Base-by-base conservation (phyloP, 1,140 invertebrate species). In the Musca domestica region DNA sequence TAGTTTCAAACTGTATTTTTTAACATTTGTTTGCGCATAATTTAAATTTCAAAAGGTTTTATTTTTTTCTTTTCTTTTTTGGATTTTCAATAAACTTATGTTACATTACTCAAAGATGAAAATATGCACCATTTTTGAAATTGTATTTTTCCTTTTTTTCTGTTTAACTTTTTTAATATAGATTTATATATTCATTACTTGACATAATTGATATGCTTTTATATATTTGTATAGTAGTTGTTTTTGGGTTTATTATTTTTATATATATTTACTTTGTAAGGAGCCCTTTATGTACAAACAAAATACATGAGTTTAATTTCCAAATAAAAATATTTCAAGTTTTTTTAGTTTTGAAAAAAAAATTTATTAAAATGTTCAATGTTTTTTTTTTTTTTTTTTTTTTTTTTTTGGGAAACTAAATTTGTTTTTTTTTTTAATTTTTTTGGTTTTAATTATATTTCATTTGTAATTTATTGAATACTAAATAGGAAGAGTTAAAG, bases 91-190 rank as follows among this genome's bases (percentile, higher is more conserved):
- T 52, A 58, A 58, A 58, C 51, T 63, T 63, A 63, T 27, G 20
- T 1, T 27, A 25, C 25, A 56, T 19, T 15, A 54, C 9, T 54
- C 19, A 54, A 54, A 9, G 52, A 19, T 19, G 46, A 64, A 58
- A 58, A 58, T 58, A 58, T 15, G 54, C 54, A 58, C 54, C 54
- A 58, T 30, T 58, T 30, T 56, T 25, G 52, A 56, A n/a, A n/a
- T n/a, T n/a, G n/a, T n/a, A n/a, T n/a, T n/a, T n/a, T n/a, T n/a
- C n/a, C 27, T 30, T 30, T 30, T 30, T 30, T n/a, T n/a, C n/a
- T n/a, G n/a, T n/a, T 30, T 30, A 30, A 30, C 30, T 56, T 17
- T 58, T 58, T n/a, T 54, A 23, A 12, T 30, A 27, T 30, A 2
- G 25, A 9, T 58, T 58, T 54, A 23, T 48, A 48, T 48, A 14